A percentile compares a stretch with the other conserved stretches of the same genome.
Evolutionary conservation across 2,888 invertebrate genomes (phyloP).

Genomic region (Spodoptera picta): DNA sequence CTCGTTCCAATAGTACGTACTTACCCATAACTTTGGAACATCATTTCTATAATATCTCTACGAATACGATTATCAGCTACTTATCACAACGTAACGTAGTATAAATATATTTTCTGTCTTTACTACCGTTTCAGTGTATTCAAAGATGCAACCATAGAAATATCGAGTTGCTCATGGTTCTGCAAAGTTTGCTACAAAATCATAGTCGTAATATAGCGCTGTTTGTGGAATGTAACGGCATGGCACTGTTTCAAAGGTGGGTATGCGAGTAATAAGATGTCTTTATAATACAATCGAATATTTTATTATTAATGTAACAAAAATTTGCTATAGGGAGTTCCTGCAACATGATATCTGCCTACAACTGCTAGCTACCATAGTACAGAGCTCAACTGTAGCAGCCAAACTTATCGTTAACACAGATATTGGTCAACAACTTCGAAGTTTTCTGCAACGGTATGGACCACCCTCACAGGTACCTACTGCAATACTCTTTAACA

Average conservation of each 20-base stretch:
- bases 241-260: conserved; percentile 75
- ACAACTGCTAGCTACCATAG: conserved; percentile 71
- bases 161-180: conserved; percentile 67
- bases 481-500: too few species aligned
- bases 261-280: background rate
- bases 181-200: conserved; percentile 72
- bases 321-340: conserved; percentile 58
- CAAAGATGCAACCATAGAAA: conserved; percentile 67
- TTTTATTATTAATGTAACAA: too few species aligned
- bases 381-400: conserved; percentile 61
- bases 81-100: too few species aligned
- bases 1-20: conserved; percentile 76
- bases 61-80: too few species aligned
- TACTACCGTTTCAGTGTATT: conserved; percentile 66
- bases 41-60: too few species aligned
- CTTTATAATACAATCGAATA: background rate
- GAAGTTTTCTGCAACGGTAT: conserved; percentile 62
- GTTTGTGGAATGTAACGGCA: conserved; percentile 74
- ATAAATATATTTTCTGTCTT: too few species aligned
- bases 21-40: background rate
- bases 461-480: conserved; percentile 69
- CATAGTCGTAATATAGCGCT: conserved; percentile 69
- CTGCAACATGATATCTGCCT: conserved; percentile 69
- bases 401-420: conserved; percentile 49
- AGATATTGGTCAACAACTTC: conserved; percentile 59